Percentiles rank a stretch among this genome's conserved stretches.
These are phyloP conservation scores for Epinotia nisella DNA, from an alignment of 2,888 invertebrate genomes.

Conservation along the genomic window DNA sequence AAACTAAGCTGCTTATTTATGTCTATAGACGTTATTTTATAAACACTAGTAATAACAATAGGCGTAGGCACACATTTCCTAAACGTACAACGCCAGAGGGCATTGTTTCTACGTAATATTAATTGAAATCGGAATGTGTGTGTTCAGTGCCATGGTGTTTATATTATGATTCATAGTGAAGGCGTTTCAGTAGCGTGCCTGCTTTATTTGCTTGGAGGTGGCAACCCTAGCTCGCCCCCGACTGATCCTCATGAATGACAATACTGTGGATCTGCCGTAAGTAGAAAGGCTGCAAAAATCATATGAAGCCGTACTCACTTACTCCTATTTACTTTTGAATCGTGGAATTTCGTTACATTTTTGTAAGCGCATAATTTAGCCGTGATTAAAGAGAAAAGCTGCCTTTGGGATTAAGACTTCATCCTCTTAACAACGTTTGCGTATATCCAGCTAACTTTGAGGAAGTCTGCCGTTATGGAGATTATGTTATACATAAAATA, in stretches of 20 bases:
- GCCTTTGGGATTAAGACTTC: conserved; percentile 73
- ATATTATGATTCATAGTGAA: conserved; percentile 21
- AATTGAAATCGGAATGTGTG: conserved; percentile 41
- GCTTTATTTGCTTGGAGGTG: conserved; percentile 25
- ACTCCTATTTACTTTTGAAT: conserved; percentile 7
- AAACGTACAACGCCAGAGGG: conserved; percentile 27
- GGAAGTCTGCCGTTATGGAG: conserved; percentile 55
- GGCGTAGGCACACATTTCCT: conserved; percentile 19
- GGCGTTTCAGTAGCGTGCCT: conserved; percentile 14
- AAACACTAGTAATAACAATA: conserved; percentile 33
- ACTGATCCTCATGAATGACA: conserved; percentile 79
- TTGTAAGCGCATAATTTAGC: conserved; percentile 74
- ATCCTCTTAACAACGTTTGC: conserved; percentile 70
- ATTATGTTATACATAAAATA: conserved; percentile 76
- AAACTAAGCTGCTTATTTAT: conserved; percentile 23
- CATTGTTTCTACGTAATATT: conserved; percentile 39
- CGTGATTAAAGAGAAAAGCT: conserved; percentile 80
- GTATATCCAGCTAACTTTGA: conserved; percentile 69
- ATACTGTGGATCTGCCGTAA: conserved; percentile 60
- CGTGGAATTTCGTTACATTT: conserved; percentile 76
- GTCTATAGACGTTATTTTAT: conserved; percentile 37
- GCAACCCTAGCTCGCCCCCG: conserved; percentile 47
- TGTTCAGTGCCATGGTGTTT: conserved; percentile 29
- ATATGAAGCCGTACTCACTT: neutral
- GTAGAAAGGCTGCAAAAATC: neutral